Base-by-base conservation (phyloP, 2,113 vertebrate genomes). In the Hyla sarda region DNA sequence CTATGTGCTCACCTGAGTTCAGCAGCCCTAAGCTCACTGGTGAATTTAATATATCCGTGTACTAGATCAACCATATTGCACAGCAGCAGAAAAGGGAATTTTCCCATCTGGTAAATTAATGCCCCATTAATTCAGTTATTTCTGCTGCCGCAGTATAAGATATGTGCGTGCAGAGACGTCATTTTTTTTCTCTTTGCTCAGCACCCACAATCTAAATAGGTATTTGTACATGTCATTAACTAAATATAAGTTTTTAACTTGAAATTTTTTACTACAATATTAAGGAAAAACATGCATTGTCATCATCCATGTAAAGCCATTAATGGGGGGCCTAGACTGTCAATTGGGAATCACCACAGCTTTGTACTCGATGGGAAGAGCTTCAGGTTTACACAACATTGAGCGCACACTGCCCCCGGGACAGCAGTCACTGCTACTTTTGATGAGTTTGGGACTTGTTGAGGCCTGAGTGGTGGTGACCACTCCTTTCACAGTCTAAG, bases 31-130 rank as follows among this genome's bases (percentile, higher is more conserved):
- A 72, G 47, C 47, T 32, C 65, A 52, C 60, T 52, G 62, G 47
- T 17, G 65, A 37, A 37, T 56, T 71, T 50, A 30, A 60, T 60
- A 74, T 75, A 75, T 6, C 16, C 25, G 16, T 73, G 67, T 45
- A 41, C 34, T 5, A 56, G n/a, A 74, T 84, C 19, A 82, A 73
- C 34, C 30, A 47, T 75, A 74, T 75, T 84, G 71, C 34, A 45
- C 62, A 75, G 28, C 69, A 37, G 69, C 69, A 56, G 67, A 74
- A 58, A 48, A 52, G 17, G 48, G 25, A 83, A 74, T 16, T 74
- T n/a, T 83, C 12, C 82, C 82, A 75, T 84, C 67, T 84, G 82
- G 47, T 75, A 75, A 84, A 84, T 75, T 14, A 58, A 84, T 72
- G 71, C 52, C 7, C 34, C 71, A 75, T 84, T 74, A 84, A 41